Percentiles rank a stretch among this genome's conserved stretches.
These are phyloP conservation scores for Fopius arisanus DNA, from an alignment of 1,140 invertebrate genomes.

Conservation along the genomic window DNA sequence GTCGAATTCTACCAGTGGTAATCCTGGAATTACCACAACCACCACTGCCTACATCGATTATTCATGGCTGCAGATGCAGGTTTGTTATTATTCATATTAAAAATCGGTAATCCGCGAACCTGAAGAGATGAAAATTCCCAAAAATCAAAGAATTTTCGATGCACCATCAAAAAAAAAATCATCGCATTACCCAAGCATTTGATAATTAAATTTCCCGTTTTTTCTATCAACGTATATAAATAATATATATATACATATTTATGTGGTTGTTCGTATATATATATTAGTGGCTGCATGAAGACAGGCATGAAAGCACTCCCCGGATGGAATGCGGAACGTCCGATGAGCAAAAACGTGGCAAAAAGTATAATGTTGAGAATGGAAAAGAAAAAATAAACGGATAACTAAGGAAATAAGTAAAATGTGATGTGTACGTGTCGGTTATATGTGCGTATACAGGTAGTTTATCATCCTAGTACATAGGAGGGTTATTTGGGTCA, in stretches of 20 bases:
- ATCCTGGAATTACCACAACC: constrained; percentile 43
- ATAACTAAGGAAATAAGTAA: background rate
- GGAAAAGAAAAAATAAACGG: background rate
- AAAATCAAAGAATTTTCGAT: too few species aligned
- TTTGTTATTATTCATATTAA: constrained; percentile 35
- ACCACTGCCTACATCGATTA: constrained; percentile 62
- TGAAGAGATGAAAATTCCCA: too few species aligned
- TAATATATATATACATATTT: too few species aligned
- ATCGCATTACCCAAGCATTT: too few species aligned
- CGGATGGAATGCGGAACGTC: constrained; percentile 30
- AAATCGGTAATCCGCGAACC: background rate
- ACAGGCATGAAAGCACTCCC: constrained; percentile 30
- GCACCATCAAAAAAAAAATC: too few species aligned
- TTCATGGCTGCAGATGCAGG: constrained; percentile 64
- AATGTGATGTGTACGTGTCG: background rate
- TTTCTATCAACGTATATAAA: too few species aligned
- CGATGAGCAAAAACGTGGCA: constrained; percentile 24
- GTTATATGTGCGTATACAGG: constrained; percentile 22
- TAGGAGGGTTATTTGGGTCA: constrained; percentile 31
- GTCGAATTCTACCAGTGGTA: constrained; percentile 46
- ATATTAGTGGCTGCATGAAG: background rate
- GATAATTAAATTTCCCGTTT: too few species aligned
- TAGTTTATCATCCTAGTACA: constrained; percentile 25
- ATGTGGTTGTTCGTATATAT: too few species aligned
- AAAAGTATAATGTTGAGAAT: constrained; percentile 9